phyloP scores from a whole-genome alignment of 2,888 invertebrate genomes.

The Spisula solida region DNA sequence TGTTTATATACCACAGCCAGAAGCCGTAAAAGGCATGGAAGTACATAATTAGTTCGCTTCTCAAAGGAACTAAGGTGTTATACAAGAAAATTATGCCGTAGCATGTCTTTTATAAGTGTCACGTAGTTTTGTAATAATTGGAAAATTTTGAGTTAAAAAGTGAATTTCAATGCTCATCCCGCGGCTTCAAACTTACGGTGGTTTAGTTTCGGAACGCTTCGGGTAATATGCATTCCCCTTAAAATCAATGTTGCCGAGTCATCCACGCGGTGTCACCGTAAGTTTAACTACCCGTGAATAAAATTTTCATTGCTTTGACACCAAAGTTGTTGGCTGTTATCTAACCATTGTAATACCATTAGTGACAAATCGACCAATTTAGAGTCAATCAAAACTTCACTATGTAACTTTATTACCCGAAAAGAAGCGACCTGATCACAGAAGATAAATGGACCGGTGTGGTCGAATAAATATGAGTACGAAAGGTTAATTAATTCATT shows the following conservation, averaged over 20 bases:
- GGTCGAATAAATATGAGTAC: background rate
- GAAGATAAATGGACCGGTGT: background rate
- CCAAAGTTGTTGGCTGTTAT: background rate
- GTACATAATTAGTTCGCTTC: background rate
- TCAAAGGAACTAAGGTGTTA: background rate
- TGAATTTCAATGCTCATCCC: background rate
- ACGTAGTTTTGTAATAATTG: background rate
- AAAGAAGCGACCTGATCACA: background rate
- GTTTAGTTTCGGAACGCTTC: background rate
- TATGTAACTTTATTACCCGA: background rate
- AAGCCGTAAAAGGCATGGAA: background rate
- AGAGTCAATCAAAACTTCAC: background rate
- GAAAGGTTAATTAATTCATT: slow-evolving; percentile 13
- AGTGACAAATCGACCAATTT: background rate
- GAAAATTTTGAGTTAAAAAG: background rate
- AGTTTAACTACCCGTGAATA: slow-evolving; percentile 38
- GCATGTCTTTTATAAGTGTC: background rate
- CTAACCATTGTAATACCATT: background rate
- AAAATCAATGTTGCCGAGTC: slow-evolving; percentile 36
- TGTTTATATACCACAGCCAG: background rate
- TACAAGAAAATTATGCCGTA: background rate
- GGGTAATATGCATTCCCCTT: background rate
- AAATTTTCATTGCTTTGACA: slow-evolving; percentile 14
- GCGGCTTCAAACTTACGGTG: background rate
- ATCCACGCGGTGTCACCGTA: slow-evolving; percentile 38